Evolutionary conservation across 2,113 vertebrate species (phyloP).

Genomic region (Nibea coibor): DNA sequence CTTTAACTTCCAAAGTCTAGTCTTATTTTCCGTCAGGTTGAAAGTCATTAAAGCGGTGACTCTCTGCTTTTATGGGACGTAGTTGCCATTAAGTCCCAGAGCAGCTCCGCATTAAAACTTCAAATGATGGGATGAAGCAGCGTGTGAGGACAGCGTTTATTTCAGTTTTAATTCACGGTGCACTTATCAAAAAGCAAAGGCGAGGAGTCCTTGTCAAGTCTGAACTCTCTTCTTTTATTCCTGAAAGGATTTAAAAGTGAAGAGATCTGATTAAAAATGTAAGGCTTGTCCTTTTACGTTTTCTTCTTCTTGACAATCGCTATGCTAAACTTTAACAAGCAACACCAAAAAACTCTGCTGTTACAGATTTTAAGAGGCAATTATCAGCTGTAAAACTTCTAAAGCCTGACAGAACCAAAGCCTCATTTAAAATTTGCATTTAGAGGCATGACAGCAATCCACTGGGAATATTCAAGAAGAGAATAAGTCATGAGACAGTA

Average conservation of each 20-base stretch:
- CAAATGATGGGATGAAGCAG: not conserved
- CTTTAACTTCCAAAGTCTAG: too few species aligned
- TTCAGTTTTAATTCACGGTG: slow-evolving; percentile 13
- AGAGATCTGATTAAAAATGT: slow-evolving; percentile 21
- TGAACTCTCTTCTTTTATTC: slow-evolving; percentile 1
- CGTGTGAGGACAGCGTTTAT: not conserved
- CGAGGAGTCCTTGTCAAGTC: slow-evolving; percentile 6
- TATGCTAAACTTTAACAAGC: not conserved
- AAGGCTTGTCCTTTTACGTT: slow-evolving; percentile 7
- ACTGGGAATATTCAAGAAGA: not conserved
- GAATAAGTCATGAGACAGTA: not conserved
- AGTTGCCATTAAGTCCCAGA: not conserved
- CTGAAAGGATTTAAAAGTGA: not conserved
- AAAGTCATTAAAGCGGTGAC: too few species aligned
- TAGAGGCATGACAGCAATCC: not conserved
- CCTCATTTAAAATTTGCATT: not conserved
- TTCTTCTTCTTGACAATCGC: not conserved
- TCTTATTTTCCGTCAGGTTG: too few species aligned
- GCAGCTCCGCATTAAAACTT: slow-evolving; percentile 4
- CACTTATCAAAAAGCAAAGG: slow-evolving; percentile 4
- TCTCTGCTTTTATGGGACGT: too few species aligned
- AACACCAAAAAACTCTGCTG: not conserved
- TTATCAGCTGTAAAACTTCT: not conserved
- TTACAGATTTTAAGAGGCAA: not conserved
- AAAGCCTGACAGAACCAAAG: not conserved